These are phyloP conservation scores for Yoshiicerus persimilis DNA, from an alignment of 1,140 invertebrate species.

Conservation along the genomic window DNA sequence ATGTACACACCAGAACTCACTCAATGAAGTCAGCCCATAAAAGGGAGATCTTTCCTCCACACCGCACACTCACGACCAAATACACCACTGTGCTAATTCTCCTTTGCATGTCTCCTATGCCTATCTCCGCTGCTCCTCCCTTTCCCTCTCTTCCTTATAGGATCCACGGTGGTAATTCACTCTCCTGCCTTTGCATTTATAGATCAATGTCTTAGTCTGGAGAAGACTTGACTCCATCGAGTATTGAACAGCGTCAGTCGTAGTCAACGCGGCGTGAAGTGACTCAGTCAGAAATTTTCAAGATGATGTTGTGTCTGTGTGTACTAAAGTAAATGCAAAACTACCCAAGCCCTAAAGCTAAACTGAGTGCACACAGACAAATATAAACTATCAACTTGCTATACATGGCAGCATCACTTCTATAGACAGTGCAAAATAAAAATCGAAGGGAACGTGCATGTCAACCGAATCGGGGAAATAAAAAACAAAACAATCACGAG, in stretches of 20 bases:
- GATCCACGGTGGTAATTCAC: not conserved
- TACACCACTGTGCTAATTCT: not conserved
- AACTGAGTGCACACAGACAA: not conserved
- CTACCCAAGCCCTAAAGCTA: not conserved
- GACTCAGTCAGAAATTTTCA: not conserved
- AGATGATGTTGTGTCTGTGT: not conserved
- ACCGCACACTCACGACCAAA: not conserved
- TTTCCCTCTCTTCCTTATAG: not conserved
- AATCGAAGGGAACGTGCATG: not conserved
- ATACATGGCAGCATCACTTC: not conserved
- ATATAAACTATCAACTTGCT: not conserved
- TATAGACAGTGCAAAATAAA: not conserved
- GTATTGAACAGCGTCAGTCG: not conserved
- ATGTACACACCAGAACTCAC: not conserved
- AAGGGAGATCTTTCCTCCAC: too few species aligned
- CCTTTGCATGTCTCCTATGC: not conserved
- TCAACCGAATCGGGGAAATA: not conserved
- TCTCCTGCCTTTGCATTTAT: not conserved
- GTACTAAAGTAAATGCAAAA: not conserved
- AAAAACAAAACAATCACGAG: not conserved
- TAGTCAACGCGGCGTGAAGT: not conserved
- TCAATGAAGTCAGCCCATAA: too few species aligned
- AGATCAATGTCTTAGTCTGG: slow-evolving; percentile 3
- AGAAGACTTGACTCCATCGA: not conserved
- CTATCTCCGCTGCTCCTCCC: too few species aligned